Percentiles rank a stretch among this genome's conserved stretches.
Evolutionary conservation across 1,140 invertebrate genomes (phyloP).

Genomic region (Eupeodes corollae): DNA sequence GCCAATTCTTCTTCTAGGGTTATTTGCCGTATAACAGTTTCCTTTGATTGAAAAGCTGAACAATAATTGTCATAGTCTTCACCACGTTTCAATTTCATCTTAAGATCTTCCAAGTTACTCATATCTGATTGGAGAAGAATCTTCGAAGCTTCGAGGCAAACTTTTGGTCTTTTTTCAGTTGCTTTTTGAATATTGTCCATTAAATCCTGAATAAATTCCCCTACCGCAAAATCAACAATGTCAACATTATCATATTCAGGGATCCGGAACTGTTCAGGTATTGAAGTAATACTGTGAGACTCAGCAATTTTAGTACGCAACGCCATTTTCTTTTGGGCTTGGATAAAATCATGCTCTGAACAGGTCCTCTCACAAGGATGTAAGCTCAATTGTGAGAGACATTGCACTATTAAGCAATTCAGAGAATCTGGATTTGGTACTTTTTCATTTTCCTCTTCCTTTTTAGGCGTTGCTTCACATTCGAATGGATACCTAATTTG

Average conservation of each 20-base stretch:
- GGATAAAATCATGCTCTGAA: slow-evolving; percentile 12
- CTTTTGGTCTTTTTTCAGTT: slow-evolving; percentile 5
- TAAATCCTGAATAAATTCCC: slow-evolving; percentile 19
- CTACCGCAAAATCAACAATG: slow-evolving; percentile 14
- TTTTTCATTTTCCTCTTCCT: background rate
- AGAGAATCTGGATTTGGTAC: no score
- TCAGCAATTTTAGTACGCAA: slow-evolving; percentile 15
- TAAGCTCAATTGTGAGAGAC: no score
- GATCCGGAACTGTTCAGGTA: slow-evolving; percentile 26
- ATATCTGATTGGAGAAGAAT: slow-evolving; percentile 22
- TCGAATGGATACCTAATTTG: background rate
- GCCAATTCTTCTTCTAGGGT: slow-evolving; percentile 30
- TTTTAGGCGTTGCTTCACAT: background rate
- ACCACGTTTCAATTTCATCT: slow-evolving; percentile 24
- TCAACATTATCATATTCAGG: slow-evolving; percentile 16
- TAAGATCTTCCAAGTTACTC: slow-evolving; percentile 20
- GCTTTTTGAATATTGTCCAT: slow-evolving; percentile 18
- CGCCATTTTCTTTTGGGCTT: slow-evolving; percentile 4
- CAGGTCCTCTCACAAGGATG: slow-evolving; percentile 4
- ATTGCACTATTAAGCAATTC: no score
- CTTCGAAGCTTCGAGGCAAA: slow-evolving; percentile 20
- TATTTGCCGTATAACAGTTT: slow-evolving; percentile 3
- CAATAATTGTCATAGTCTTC: slow-evolving; percentile 22
- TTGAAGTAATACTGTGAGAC: slow-evolving; percentile 20
- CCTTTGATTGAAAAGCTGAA: slow-evolving; percentile 12